Base-by-base conservation (phyloP, 2,113 vertebrate genomes). In the Petrocephalus zakoni region DNA sequence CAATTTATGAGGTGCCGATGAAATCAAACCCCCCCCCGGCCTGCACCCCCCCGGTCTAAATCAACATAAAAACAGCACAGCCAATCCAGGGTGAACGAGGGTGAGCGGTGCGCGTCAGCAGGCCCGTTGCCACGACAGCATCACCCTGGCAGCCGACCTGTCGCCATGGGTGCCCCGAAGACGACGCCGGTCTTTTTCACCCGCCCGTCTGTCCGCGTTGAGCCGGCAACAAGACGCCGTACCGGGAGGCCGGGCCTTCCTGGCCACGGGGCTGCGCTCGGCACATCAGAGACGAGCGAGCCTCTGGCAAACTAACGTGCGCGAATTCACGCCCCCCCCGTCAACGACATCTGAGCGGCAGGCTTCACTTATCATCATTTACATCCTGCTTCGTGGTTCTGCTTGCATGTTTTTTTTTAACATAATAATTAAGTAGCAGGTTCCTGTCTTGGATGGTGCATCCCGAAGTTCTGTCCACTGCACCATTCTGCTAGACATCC, bases 81-180 rank as follows among this genome's bases (percentile, higher is more conserved):
- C 46, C 82, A 89, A 89, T 58, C 84, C 90, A 88, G 89, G 88
- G 89, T 89, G 81, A 42, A 90, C 46, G 49, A 22, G n/a, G 49
- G 13, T 29, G 47, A 87, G n/a, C 46, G 3, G 5, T 22, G 81
- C 46, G 21, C 81, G 46, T 22, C 81, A 49, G 81, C 34, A 75
- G 25, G 61, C 61, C 7, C 34, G 72, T 68, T 29, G 61, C 25
- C 61, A 68, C 61, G 72, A 15, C 72, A 78, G 72, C 34, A 42
- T 68, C 10, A 29, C 10, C 61, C n/a, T 0, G n/a, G n/a, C 29
- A 2, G 13, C 5, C 15, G 34, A 37, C 29, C 34, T 37, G 34
- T 42, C 34, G 15, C 13, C 13, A 2, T 11, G 5, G 68, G 68
- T 13, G 3, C 34, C 72, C 72, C 5, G 37, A 6, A 78, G 29